phyloP scores from a whole-genome alignment of 2,888 invertebrate species.

The Hymenopus coronatus region DNA sequence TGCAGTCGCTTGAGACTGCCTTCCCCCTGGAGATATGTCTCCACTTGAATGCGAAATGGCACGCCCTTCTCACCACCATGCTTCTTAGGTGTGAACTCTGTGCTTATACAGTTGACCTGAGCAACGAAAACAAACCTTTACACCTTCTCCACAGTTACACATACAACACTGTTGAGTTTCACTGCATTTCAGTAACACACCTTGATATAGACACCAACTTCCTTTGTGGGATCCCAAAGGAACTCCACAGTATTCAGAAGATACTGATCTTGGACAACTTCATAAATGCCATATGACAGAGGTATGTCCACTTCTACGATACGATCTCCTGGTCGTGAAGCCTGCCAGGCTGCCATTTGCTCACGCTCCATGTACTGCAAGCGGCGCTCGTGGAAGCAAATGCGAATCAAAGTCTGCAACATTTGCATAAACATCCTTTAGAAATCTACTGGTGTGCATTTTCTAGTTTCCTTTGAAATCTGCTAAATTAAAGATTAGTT shows the following conservation, averaged over 20 bases:
- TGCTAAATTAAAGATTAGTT: no score
- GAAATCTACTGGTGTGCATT: background rate
- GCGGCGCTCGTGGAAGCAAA: slow-evolving; percentile 94
- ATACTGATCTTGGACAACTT: slow-evolving; percentile 69
- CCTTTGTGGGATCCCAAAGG: slow-evolving; percentile 94
- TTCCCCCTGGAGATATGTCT: slow-evolving; percentile 70
- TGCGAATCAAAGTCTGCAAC: slow-evolving; percentile 78
- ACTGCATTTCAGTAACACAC: slow-evolving; percentile 48
- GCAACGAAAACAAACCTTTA: background rate
- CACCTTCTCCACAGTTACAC: background rate
- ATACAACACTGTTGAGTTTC: background rate
- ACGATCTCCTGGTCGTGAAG: slow-evolving; percentile 83
- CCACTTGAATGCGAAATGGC: slow-evolving; percentile 92
- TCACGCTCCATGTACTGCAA: slow-evolving; percentile 94
- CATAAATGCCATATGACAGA: slow-evolving; percentile 85
- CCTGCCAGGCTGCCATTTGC: slow-evolving; percentile 89
- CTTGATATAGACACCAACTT: slow-evolving; percentile 92
- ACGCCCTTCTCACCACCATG: slow-evolving; percentile 98
- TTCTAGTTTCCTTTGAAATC: no score
- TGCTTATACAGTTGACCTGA: slow-evolving; percentile 92
- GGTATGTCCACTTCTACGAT: slow-evolving; percentile 92
- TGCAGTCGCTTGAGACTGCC: slow-evolving; percentile 67
- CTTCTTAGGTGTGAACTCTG: slow-evolving; percentile 96
- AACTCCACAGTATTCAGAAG: slow-evolving; percentile 81
- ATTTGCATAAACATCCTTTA: background rate